Base-by-base conservation (phyloP, 2,113 vertebrate genomes). In the Trichechus manatus region DNA sequence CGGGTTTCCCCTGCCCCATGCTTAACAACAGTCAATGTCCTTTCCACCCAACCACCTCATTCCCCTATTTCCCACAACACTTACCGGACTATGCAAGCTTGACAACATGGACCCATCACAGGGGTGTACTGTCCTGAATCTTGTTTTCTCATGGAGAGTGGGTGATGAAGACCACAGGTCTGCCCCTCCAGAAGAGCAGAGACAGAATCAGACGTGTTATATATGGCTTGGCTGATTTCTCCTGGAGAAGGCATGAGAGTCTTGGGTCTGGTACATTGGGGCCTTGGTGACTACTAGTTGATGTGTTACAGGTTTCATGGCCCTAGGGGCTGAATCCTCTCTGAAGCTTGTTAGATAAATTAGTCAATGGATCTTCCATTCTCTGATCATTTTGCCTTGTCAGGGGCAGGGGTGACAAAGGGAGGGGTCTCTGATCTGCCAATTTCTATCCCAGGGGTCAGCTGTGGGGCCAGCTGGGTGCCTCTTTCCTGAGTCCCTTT, bases 321-420 rank as follows among this genome's bases (percentile, higher is more conserved):
- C 22, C 39, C 63, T 83, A 9, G 93, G 17, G 72, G 31, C 4
- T 77, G 9, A 89, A 77, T 74, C 50, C 72, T 68, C 82, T 68
- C 31, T 91, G 96, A 91, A 95, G 2, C 87, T 91, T 59, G 50
- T 97, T 96, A 96, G 19, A 74, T 42, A 94, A 95, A 91, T 91
- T 93, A 27, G 36, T 86, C 44, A 93, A 66, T 85, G 10, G 4
- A 70, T 29, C 29, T 82, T 88, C n/a, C 22, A 70, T 77, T 94
- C 74, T 44, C 25, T 88, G 10, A 36, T 83, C 53, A 74, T 6
- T 87, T n/a, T 81, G 80, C 23, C 19, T 82, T 74, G 77, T 93
- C 8, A 53, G 50, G 23, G 4, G 5, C 50, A 91, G 44, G 8
- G 4, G 70, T 7, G 15, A 47, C 31, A 90, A 8, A 84, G 22